A percentile compares a stretch with the other conserved stretches of the same genome.
phyloP scores from a whole-genome alignment of 2,797 vertebrate species.

The Eulemur mongoz region DNA sequence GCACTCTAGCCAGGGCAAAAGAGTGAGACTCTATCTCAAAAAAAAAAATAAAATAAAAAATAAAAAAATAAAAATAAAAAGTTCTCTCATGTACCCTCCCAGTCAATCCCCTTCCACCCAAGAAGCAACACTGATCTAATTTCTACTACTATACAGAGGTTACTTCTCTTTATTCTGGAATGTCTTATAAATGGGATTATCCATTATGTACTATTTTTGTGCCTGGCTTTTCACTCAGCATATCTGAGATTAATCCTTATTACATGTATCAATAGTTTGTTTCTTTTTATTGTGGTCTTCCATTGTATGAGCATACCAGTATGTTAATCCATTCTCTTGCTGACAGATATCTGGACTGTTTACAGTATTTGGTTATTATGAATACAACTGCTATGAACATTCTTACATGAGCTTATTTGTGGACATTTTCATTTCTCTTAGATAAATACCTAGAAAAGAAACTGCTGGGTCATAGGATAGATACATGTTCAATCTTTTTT shows the following conservation, averaged over 20 bases:
- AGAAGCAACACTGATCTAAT: neutral
- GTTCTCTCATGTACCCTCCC: neutral
- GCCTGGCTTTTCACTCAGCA: neutral
- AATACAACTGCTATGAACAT: neutral
- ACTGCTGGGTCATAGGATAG: neutral
- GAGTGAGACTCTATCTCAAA: too few species aligned
- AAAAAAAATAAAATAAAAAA: too few species aligned
- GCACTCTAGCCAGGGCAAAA: too few species aligned
- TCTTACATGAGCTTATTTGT: neutral
- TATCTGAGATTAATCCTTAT: neutral
- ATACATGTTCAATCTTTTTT: neutral
- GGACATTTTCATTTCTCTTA: slow-evolving; percentile 4
- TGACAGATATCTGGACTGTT: neutral
- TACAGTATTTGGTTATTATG: neutral
- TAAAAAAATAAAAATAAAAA: neutral
- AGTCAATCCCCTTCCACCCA: neutral
- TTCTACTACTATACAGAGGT: neutral
- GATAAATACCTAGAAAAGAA: slow-evolving; percentile 41
- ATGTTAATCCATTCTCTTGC: neutral
- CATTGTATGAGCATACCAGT: neutral
- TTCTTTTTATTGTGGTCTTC: neutral
- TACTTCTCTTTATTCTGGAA: neutral
- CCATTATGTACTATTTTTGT: neutral
- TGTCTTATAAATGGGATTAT: neutral
- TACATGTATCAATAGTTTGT: neutral